Conservation (phyloP, 2,888 invertebrate genomes). For the Philhelius pedissequus region DNA sequence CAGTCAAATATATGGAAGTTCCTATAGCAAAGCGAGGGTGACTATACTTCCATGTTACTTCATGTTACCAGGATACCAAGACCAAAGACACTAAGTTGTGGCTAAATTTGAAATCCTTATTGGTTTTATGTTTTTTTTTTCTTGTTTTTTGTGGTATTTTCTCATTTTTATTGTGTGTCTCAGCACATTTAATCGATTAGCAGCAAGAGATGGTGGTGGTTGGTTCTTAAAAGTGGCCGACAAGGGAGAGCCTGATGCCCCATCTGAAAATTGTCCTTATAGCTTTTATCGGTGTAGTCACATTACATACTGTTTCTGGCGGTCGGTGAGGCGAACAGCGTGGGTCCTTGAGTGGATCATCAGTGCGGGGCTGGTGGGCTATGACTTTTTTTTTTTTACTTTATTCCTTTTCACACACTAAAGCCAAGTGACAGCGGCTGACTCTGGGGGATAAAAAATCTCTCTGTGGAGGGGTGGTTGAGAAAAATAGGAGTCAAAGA, state of each 20-base stretch:
- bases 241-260: conserved; percentile 20
- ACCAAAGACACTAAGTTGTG: conserved; percentile 33
- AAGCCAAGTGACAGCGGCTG: conserved; percentile 25
- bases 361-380: conserved; percentile 23
- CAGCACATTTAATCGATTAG: conserved; percentile 66
- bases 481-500: conserved; percentile 42
- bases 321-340: conserved; percentile 35
- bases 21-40: not conserved
- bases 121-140: conserved; percentile 12
- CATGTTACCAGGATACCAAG: conserved; percentile 26
- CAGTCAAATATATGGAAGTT: conserved; percentile 11
- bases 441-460: conserved; percentile 48
- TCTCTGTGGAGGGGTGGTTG: not conserved
- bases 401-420: conserved; percentile 27
- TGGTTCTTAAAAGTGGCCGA: conserved; percentile 36
- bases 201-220: conserved; percentile 31
- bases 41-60: conserved; percentile 7
- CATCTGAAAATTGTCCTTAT: conserved; percentile 58
- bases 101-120: conserved; percentile 54
- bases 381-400: not conserved
- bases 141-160: conserved; percentile 13
- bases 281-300: conserved; percentile 59
- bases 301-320: conserved; percentile 50
- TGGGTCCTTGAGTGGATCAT: conserved; percentile 42
- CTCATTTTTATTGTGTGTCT: conserved; percentile 53